Evolutionary conservation across 2,113 vertebrate species (phyloP).

Genomic region (Uropsilus gracilis): DNA sequence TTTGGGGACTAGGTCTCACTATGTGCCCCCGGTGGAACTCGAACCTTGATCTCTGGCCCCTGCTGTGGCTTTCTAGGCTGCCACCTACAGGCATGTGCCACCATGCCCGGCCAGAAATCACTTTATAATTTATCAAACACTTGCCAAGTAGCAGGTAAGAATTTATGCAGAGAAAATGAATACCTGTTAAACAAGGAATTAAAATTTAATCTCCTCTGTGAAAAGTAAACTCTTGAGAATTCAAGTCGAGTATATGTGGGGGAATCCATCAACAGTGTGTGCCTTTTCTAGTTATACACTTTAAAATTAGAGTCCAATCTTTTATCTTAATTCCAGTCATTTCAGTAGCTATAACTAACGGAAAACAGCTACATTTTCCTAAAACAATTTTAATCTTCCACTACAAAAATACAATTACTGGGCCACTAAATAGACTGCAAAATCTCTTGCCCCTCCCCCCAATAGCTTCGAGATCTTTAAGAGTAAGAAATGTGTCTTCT

Average conservation of each 20-base stretch:
- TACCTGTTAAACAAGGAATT: neutral
- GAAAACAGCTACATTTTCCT: neutral
- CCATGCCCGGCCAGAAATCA: too few relatives aligned
- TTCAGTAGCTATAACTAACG: neutral
- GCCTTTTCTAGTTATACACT: neutral
- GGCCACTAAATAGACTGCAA: neutral
- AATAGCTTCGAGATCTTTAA: neutral
- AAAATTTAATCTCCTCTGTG: slow-evolving; percentile 27
- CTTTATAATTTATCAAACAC: neutral
- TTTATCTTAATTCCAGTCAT: neutral
- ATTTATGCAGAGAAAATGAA: neutral
- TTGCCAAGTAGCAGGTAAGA: neutral
- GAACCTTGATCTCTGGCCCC: too few relatives aligned
- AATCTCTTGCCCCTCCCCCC: neutral
- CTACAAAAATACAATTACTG: neutral
- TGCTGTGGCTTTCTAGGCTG: too few relatives aligned
- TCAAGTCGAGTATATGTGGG: neutral
- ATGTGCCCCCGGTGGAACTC: too few relatives aligned
- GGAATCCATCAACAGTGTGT: neutral
- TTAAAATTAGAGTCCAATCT: neutral
- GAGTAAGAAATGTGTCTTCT: slow-evolving; percentile 23
- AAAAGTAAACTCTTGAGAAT: neutral
- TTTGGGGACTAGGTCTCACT: too few relatives aligned
- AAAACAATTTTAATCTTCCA: neutral
- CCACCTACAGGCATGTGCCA: too few relatives aligned